A percentile compares a stretch with the other conserved stretches of the same genome.
These are phyloP conservation scores for Tortrix viridana DNA, from an alignment of 2,888 invertebrate genomes.

Conservation along the genomic window DNA sequence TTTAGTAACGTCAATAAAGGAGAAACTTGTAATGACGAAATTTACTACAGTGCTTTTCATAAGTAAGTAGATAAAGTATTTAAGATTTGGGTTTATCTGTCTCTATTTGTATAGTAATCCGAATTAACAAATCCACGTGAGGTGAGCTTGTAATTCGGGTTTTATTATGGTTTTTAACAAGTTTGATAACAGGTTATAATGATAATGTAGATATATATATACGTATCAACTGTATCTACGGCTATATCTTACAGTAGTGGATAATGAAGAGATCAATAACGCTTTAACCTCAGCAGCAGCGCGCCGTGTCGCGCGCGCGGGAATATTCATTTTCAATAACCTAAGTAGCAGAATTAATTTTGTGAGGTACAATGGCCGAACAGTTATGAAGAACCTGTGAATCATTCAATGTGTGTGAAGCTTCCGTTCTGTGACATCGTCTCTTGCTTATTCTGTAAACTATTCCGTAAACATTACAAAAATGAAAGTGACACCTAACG, in stretches of 20 bases:
- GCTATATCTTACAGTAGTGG: conserved; percentile 18
- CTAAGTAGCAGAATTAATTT: conserved; percentile 14
- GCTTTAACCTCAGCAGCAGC: conserved; percentile 22
- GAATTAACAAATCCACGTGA: conserved; percentile 2
- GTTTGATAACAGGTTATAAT: conserved; percentile 30
- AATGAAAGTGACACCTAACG: conserved; percentile 16
- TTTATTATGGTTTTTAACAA: conserved; percentile 27
- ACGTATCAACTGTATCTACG: conserved; percentile 1
- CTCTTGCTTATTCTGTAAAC: not conserved
- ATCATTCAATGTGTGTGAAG: conserved; percentile 25
- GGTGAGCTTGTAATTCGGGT: conserved; percentile 16
- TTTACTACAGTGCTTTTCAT: conserved; percentile 14
- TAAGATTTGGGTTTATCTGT: conserved; percentile 12
- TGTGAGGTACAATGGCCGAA: conserved; percentile 12
- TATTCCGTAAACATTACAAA: conserved; percentile 5
- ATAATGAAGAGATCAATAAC: conserved; percentile 28
- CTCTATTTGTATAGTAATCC: conserved; percentile 14
- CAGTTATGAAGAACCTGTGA: conserved; percentile 21
- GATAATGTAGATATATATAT: no score
- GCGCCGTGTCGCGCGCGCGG: conserved; percentile 15
- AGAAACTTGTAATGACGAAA: conserved; percentile 8
- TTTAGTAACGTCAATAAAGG: conserved; percentile 3
- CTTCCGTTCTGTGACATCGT: conserved; percentile 13
- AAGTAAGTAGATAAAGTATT: conserved; percentile 15
- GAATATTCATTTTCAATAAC: conserved; percentile 22